Evolutionary conservation across 2,888 invertebrate species (phyloP), one percentile per base, ranked within the genome.

Genomic region (Linyphia triangularis): DNA sequence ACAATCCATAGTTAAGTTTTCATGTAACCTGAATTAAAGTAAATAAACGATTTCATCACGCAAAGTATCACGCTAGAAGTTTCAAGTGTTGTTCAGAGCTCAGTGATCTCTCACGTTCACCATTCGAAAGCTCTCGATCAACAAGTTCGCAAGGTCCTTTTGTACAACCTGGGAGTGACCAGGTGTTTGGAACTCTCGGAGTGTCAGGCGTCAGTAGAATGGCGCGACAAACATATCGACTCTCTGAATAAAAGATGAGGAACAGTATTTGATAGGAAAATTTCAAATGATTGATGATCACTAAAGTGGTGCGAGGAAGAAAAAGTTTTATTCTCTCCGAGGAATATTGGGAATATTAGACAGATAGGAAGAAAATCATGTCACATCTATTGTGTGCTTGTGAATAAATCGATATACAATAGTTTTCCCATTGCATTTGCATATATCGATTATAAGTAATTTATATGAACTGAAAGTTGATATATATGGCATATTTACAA

Each of bases 221-320:
- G n/a, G 24, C 5, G 16, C 16, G 40, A 59, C 59, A 77, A 59
- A 59, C 77, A 77, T 16, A 24, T 26, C 61, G 40, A 26, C n/a
- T 2, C 24, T n/a, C 3, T 40, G 77, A 77, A 28, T 63, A 73
- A 73, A 57, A 57, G 30, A 73, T 73, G 73, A 73, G 73, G 19
- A 57, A 9, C 57, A 73, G 57, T 73, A 73, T 9, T 40, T 61
- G 63, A 22, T 63, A 40, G 9, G 63, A 63, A 77, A 63, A 40
- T 13, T 43, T 30, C n/a, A 33, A 37, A n/a, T 77, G 77, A 77
- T 77, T 77, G 63, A 77, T 63, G 40, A 63, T n/a, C n/a, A 22
- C 26, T 40, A 24, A 40, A 70, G 63, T 40, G 26, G 26, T 26
- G 61, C n/a, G 6, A 40, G 10, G 22, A 13, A 26, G 30, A 30